A percentile compares a stretch with the other conserved stretches of the same genome.
Conservation (phyloP, 2,888 invertebrate genomes). For the Cheilosia impressa region DNA sequence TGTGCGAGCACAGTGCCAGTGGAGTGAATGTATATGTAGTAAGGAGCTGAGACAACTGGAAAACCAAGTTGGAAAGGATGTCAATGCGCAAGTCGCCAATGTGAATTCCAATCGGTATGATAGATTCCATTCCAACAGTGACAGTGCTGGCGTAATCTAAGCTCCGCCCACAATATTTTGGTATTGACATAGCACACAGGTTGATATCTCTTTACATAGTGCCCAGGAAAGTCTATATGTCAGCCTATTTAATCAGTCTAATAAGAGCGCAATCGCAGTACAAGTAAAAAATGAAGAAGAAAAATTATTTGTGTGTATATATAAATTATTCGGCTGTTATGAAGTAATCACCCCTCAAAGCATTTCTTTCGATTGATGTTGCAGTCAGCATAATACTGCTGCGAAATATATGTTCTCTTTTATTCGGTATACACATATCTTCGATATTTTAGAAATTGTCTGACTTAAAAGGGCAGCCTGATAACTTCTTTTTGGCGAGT, state of each 20-base stretch:
- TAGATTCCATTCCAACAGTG: conserved; percentile 58
- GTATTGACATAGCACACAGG: conserved; percentile 49
- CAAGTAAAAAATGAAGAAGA: neutral
- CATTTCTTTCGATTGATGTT: conserved; percentile 68
- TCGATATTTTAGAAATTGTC: conserved; percentile 51
- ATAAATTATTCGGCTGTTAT: conserved; percentile 34
- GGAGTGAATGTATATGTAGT: conserved; percentile 6
- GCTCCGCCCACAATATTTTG: conserved; percentile 59
- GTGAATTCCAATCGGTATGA: conserved; percentile 44
- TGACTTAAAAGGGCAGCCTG: conserved; percentile 57
- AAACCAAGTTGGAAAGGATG: conserved; percentile 14
- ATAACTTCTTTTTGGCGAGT: conserved; percentile 27
- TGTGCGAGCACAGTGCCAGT: conserved; percentile 19
- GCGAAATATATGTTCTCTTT: conserved; percentile 38
- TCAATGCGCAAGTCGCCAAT: conserved; percentile 33
- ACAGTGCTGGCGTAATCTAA: conserved; percentile 49
- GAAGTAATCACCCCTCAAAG: conserved; percentile 62
- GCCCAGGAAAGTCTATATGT: conserved; percentile 35
- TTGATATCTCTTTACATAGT: conserved; percentile 43
- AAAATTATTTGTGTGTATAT: neutral
- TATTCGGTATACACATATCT: conserved; percentile 51
- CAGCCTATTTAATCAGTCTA: conserved; percentile 51
- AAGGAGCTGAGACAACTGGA: conserved; percentile 1
- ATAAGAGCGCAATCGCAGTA: conserved; percentile 69
- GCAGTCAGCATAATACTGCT: conserved; percentile 58